phyloP scores from a whole-genome alignment of 2,888 invertebrate species.

The Nemapogon koenigi region DNA sequence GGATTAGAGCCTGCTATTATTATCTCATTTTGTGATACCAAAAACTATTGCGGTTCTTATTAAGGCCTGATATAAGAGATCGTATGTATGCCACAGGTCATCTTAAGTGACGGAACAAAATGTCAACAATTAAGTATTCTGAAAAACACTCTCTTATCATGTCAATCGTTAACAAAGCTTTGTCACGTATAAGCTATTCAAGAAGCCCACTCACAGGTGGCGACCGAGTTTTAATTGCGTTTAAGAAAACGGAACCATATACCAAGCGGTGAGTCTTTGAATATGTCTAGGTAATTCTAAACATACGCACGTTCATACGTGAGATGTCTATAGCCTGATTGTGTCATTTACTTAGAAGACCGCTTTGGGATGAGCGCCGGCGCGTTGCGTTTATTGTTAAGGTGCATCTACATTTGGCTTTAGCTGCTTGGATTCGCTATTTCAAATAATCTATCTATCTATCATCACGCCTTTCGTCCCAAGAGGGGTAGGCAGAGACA shows the following conservation, averaged over 20 bases:
- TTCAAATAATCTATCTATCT: too few species aligned
- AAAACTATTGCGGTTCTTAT: too few species aligned
- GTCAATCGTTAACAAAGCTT: constrained; percentile 6
- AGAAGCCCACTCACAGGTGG: constrained; percentile 7
- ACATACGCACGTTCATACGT: constrained; percentile 7
- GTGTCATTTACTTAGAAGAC: constrained; percentile 10
- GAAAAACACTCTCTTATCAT: constrained; percentile 4
- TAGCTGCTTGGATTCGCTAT: too few species aligned
- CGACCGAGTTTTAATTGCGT: constrained; percentile 7
- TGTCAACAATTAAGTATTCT: constrained; percentile 3
- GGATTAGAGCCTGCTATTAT: too few species aligned
- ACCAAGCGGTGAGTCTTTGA: constrained; percentile 4
- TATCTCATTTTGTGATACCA: too few species aligned
- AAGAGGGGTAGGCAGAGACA: too few species aligned
- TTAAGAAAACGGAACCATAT: background rate
- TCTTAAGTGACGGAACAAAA: too few species aligned
- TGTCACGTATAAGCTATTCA: constrained; percentile 7
- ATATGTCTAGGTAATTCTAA: constrained; percentile 8
- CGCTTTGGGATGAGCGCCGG: constrained; percentile 26
- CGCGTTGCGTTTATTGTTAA: constrained; percentile 13
- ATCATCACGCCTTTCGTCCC: too few species aligned
- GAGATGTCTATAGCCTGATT: constrained; percentile 9
- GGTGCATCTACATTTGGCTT: background rate
- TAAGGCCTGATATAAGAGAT: too few species aligned
- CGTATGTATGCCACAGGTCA: too few species aligned